Conservation (phyloP, 2,888 invertebrate species). For the Ornithoptera alexandrae region DNA sequence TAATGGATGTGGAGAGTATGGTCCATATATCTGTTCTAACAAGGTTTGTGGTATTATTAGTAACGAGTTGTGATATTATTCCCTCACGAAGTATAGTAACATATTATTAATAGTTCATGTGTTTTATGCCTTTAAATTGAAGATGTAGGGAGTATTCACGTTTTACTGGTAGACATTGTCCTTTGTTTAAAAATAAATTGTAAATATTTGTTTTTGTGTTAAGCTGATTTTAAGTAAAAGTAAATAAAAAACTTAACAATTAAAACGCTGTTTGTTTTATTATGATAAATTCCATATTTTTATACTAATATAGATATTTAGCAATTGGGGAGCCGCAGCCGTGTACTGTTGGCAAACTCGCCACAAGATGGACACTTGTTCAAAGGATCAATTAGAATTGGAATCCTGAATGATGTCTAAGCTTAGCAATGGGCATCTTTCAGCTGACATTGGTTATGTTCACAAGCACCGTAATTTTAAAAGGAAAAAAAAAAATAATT, state of each 20-base stretch:
- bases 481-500: too few relatives aligned
- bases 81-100: background rate
- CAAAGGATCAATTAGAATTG: too few relatives aligned
- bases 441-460: too few relatives aligned
- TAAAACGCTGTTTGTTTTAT: background rate
- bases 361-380: too few relatives aligned
- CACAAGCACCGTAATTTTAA: too few relatives aligned
- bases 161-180: background rate
- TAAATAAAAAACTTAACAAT: background rate
- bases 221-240: background rate
- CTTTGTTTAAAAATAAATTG: background rate
- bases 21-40: background rate
- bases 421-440: too few relatives aligned
- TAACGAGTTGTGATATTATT: slow-evolving; percentile 6
- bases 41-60: slow-evolving; percentile 1
- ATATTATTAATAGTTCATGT: background rate
- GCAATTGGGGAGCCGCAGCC: too few relatives aligned
- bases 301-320: too few relatives aligned
- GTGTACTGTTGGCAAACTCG: too few relatives aligned
- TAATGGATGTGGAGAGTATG: background rate
- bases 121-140: background rate
- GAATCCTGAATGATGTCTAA: too few relatives aligned
- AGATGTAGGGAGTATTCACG: background rate
- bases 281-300: too few relatives aligned
- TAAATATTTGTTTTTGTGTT: slow-evolving; percentile 1